Conservation (phyloP, 2,113 vertebrate genomes). For the Bubo blakistoni region DNA sequence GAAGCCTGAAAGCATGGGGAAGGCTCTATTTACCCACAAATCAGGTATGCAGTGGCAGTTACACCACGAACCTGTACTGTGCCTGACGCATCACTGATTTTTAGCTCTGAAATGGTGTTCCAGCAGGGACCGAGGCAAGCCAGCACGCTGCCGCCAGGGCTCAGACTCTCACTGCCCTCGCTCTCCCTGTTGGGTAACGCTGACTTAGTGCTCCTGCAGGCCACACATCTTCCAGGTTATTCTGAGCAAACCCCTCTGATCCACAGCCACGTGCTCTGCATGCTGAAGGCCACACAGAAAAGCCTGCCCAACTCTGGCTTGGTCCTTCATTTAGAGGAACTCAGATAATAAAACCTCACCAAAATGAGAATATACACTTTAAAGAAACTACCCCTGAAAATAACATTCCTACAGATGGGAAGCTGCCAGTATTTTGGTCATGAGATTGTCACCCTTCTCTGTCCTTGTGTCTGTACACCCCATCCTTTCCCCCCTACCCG, state of each 20-base stretch:
- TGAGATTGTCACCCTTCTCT: not conserved
- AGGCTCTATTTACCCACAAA: not conserved
- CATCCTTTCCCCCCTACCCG: not conserved
- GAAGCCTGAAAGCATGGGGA: not conserved
- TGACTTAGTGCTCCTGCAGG: not conserved
- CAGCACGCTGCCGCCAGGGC: not conserved
- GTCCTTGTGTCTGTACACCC: not conserved
- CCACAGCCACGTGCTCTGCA: not conserved
- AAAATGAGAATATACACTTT: not conserved
- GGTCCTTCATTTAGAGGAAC: not conserved
- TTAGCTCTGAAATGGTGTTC: not conserved
- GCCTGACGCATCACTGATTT: not conserved
- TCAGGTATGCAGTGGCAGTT: not conserved
- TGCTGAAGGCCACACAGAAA: not conserved
- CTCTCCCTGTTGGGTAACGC: not conserved
- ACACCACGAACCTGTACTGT: rapidly evolving
- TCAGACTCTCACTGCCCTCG: not conserved
- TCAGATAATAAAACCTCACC: not conserved
- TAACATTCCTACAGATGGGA: not conserved
- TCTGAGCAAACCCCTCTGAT: not conserved
- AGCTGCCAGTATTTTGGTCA: not conserved
- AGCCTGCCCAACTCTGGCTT: not conserved
- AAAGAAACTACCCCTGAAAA: not conserved
- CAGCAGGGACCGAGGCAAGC: not conserved
- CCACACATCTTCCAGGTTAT: not conserved